Conservation (phyloP, 1,140 invertebrate genomes). For the Formica exsecta region DNA sequence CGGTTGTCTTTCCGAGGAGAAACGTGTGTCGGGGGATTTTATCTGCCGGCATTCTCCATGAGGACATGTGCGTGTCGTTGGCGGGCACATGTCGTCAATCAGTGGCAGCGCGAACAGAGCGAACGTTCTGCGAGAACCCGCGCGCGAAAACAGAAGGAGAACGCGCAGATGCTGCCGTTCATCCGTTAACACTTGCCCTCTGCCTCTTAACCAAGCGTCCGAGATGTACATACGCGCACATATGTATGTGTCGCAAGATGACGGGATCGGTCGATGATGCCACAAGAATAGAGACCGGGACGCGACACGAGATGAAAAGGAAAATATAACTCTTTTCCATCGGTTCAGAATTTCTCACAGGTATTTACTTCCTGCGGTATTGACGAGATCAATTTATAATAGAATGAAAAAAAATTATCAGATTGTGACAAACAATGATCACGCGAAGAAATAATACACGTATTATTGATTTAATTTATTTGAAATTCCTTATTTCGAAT, state of each 20-base stretch:
- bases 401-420: too few relatives aligned
- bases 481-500: too few relatives aligned
- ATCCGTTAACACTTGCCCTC: constrained; percentile 58
- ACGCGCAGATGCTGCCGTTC: constrained; percentile 57
- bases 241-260: background rate
- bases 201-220: background rate
- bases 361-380: too few relatives aligned
- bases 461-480: too few relatives aligned
- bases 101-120: constrained; percentile 32
- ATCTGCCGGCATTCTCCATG: constrained; percentile 15
- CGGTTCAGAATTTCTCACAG: too few relatives aligned
- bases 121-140: constrained; percentile 6
- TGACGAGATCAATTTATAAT: too few relatives aligned
- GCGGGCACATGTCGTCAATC: constrained; percentile 65
- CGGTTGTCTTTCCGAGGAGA: constrained; percentile 33
- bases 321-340: too few relatives aligned
- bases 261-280: constrained; percentile 32
- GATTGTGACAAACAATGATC: too few relatives aligned
- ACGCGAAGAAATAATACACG: too few relatives aligned
- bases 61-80: constrained; percentile 51
- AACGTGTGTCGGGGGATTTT: constrained; percentile 40
- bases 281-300: background rate
- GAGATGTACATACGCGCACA: background rate
- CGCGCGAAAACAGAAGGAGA: constrained; percentile 69
- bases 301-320: too few relatives aligned